phyloP scores from a whole-genome alignment of 1,140 invertebrate species.

The Akabosia matsudoensis region DNA sequence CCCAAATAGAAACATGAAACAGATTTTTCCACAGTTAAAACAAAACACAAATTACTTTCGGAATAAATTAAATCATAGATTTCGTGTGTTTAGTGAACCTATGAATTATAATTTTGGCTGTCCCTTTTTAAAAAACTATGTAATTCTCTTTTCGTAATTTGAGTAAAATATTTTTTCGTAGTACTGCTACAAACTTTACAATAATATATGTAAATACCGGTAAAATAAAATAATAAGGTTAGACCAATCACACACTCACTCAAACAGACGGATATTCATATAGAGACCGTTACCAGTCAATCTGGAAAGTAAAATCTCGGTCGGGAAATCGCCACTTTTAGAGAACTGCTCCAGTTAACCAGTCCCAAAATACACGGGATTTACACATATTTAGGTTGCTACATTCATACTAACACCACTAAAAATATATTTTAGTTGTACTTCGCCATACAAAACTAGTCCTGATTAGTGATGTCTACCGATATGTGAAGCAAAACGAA shows the following conservation, averaged over 20 bases:
- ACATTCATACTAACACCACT: too few species aligned
- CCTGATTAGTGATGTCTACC: too few species aligned
- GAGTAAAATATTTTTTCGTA: neutral
- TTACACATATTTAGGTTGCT: neutral
- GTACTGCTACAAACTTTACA: neutral
- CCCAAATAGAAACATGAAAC: neutral
- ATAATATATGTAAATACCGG: constrained; percentile 18
- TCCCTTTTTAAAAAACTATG: neutral
- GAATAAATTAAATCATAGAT: too few species aligned
- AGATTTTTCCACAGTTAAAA: too few species aligned
- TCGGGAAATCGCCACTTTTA: constrained; percentile 3
- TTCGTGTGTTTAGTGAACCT: too few species aligned
- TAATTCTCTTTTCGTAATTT: neutral
- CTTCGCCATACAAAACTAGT: too few species aligned
- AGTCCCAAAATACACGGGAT: constrained; percentile 17
- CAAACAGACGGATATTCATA: constrained; percentile 20
- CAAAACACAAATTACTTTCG: too few species aligned
- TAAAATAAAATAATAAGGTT: constrained; percentile 21
- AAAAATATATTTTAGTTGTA: too few species aligned
- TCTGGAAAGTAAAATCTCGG: constrained; percentile 29
- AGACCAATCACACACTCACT: constrained; percentile 22
- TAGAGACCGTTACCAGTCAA: constrained; percentile 21
- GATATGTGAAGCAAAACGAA: too few species aligned
- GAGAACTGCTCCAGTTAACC: constrained; percentile 14
- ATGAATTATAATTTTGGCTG: too few species aligned